Evolutionary conservation across 2,797 vertebrate genomes (phyloP).

Genomic region (Uromys caudimaculatus): DNA sequence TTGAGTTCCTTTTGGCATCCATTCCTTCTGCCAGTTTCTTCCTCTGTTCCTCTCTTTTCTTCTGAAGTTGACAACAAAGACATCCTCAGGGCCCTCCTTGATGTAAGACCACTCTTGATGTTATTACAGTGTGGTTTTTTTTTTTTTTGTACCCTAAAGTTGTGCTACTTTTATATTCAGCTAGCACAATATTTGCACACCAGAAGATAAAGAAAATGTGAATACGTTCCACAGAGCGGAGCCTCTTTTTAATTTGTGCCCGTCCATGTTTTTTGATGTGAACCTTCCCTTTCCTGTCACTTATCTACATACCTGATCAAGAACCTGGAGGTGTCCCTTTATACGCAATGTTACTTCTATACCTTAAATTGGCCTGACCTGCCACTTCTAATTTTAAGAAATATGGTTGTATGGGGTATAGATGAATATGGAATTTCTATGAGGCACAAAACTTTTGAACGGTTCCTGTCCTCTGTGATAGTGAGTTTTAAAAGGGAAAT

Average conservation of each 20-base stretch:
- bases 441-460: conserved; percentile 93
- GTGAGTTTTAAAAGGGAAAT: conserved; percentile 97
- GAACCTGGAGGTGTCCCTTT: conserved; percentile 86
- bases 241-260: conserved; percentile 88
- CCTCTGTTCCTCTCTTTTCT: conserved; percentile 99
- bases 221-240: conserved; percentile 91
- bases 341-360: conserved; percentile 84
- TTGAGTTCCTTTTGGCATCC: conserved; percentile 99
- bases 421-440: conserved; percentile 92
- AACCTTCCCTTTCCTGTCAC: conserved; percentile 83
- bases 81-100: conserved; percentile 99
- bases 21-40: conserved; percentile 99
- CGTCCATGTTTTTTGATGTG: conserved; percentile 83
- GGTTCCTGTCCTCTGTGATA: conserved; percentile 92
- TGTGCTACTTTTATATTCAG: conserved; percentile 99
- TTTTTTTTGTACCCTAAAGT: conserved; percentile 96
- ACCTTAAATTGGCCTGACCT: conserved; percentile 91
- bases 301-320: conserved; percentile 89
- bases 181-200: conserved; percentile 99
- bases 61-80: conserved; percentile 99
- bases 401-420: conserved; percentile 86
- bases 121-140: conserved; percentile 93
- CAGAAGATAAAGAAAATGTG: conserved; percentile 97
- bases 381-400: conserved; percentile 92
- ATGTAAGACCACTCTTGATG: conserved; percentile 99